These are phyloP conservation scores for Plotosus lineatus DNA, from an alignment of 2,113 vertebrate genomes.

Conservation along the genomic window DNA sequence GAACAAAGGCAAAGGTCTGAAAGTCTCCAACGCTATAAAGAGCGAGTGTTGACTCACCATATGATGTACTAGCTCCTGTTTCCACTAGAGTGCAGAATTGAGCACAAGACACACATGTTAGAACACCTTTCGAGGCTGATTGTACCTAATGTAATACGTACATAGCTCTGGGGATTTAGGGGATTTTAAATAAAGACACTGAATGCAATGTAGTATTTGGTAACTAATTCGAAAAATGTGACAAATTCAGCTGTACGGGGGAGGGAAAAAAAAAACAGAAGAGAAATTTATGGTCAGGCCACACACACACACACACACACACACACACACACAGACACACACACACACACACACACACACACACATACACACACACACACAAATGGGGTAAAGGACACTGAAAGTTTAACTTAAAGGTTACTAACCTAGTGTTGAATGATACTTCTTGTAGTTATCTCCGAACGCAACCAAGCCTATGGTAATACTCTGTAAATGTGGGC, in stretches of 20 bases:
- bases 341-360: not conserved
- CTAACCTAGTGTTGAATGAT: slow-evolving; percentile 84
- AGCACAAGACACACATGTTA: slow-evolving; percentile 65
- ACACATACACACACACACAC: not conserved
- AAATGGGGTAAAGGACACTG: too few species aligned
- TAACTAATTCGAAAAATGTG: not conserved
- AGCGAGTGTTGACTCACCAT: slow-evolving; percentile 69
- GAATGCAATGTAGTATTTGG: not conserved
- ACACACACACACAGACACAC: not conserved
- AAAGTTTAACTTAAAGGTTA: not conserved
- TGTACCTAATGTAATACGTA: not conserved
- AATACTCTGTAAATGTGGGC: slow-evolving; percentile 87
- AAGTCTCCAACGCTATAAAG: slow-evolving; percentile 1
- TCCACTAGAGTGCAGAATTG: slow-evolving; percentile 77
- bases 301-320: not conserved
- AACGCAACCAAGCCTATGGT: slow-evolving; percentile 88
- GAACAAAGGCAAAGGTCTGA: not conserved
- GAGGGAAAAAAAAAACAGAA: not conserved
- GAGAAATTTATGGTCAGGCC: not conserved
- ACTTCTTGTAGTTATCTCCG: slow-evolving; percentile 86
- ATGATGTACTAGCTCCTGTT: slow-evolving; percentile 69
- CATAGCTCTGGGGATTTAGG: not conserved
- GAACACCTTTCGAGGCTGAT: slow-evolving; percentile 49
- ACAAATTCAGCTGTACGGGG: not conserved
- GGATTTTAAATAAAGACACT: not conserved